Conservation (phyloP, 2,113 vertebrate species). For the Crotalus viridis region DNA sequence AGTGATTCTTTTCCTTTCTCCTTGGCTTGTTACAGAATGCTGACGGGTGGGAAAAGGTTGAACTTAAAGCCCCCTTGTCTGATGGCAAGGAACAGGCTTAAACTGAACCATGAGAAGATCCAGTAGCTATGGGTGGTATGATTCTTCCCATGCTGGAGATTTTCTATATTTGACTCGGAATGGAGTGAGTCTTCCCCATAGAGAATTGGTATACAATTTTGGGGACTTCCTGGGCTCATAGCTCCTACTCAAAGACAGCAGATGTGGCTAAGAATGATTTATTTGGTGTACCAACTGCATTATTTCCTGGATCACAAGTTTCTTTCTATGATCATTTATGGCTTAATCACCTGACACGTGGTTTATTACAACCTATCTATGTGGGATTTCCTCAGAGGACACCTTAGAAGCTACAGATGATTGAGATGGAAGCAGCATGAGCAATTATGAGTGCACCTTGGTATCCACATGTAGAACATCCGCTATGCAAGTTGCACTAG, state of each 20-base stretch:
- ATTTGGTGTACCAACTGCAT: neutral
- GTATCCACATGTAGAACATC: neutral
- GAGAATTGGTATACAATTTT: neutral
- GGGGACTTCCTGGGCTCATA: neutral
- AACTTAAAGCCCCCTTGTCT: neutral
- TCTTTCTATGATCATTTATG: neutral
- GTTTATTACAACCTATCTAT: neutral
- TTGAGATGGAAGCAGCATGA: neutral
- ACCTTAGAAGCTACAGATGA: neutral
- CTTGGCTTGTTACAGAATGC: neutral
- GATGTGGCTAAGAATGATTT: neutral
- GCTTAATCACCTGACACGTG: neutral
- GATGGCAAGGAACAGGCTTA: neutral
- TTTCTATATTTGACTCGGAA: neutral
- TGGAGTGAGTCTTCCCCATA: neutral
- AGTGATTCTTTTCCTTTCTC: neutral
- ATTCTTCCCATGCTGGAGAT: neutral
- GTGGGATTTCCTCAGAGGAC: neutral
- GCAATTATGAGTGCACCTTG: neutral
- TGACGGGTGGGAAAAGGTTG: neutral
- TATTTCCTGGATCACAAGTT: neutral
- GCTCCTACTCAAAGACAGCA: neutral
- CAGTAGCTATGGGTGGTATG: neutral
- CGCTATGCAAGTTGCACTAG: neutral
- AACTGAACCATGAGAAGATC: neutral